Base-by-base conservation (phyloP, 2,797 vertebrate species). In the Picus viridis region DNA sequence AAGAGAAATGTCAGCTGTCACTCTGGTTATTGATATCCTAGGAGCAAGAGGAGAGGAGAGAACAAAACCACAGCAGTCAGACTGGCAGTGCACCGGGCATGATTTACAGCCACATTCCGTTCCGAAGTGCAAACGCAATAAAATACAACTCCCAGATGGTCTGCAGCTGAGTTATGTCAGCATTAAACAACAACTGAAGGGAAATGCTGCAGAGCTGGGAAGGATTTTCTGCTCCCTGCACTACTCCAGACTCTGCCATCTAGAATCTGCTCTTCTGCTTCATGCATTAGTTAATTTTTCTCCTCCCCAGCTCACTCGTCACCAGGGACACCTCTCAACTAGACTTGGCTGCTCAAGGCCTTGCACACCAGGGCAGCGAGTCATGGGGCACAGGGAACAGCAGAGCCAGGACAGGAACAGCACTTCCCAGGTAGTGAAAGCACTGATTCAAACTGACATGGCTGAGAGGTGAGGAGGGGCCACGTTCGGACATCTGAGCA, bases 1-100 rank as follows among this genome's bases (percentile, higher is more conserved):
- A 95, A 99, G 98, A 83, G 99, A 99, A 97, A 99, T 99, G 98
- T 99, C 99, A 96, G 99, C 99, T 74, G 99, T 99, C 97, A 99
- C 99, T 96, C 99, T 98, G 9, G 99, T 99, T 94, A 99, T 99
- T 82, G 99, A 99, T 98, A 99, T 99, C 98, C 99, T 99, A 95
- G 24, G 89, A 97, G 89, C 62, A 86, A 93, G 96, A 97, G 88
- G 96, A 98, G 64, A 88, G 88, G 89, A 96, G 59, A 97, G 71
- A 96, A 96, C 78, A 95, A 74, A 64, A 15, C 6, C 64, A 80
- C 51, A 62, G 65, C 2, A 91, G 80, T 97, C 94, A 97, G 12
- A 56, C 59, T 69, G 39, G 30, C 83, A 27, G 74, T 6, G 51
- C 68, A 39, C 53, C 61, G 29, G 17, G 61, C 64, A 27, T 24